phyloP scores from a whole-genome alignment of 2,888 invertebrate species.

The Pomacea canaliculata region DNA sequence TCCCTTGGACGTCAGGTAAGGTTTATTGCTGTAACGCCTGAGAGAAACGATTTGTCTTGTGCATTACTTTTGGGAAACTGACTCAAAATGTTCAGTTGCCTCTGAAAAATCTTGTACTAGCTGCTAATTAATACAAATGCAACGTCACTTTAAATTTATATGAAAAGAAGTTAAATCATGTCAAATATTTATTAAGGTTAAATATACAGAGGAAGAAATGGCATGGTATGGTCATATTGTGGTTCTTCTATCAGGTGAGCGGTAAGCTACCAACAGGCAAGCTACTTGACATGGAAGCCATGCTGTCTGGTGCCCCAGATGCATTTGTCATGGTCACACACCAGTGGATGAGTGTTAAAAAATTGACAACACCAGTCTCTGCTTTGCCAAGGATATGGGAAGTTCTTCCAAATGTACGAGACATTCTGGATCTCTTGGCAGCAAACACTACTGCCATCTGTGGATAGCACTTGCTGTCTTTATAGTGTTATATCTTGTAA shows the following conservation, averaged over 20 bases:
- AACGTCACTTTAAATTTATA: too few relatives aligned
- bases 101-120: too few relatives aligned
- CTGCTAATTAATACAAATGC: too few relatives aligned
- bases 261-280: conserved; percentile 31
- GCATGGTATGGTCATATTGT: too few relatives aligned
- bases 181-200: too few relatives aligned
- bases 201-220: too few relatives aligned
- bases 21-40: conserved; percentile 26
- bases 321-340: conserved; percentile 61
- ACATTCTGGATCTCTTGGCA: conserved; percentile 56
- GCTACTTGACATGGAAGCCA: conserved; percentile 62
- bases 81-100: too few relatives aligned
- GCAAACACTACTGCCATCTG: conserved; percentile 42
- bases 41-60: too few relatives aligned
- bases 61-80: too few relatives aligned
- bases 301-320: conserved; percentile 63
- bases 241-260: conserved; percentile 3
- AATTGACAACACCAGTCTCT: conserved; percentile 49
- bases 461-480: conserved; percentile 1
- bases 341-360: conserved; percentile 63
- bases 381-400: conserved; percentile 55
- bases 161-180: too few relatives aligned
- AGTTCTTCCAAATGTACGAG: conserved; percentile 59
- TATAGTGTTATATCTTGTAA: too few relatives aligned
- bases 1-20: conserved; percentile 60